A percentile compares a stretch with the other conserved stretches of the same genome.
These are phyloP conservation scores for Todiramphus chloris DNA, from an alignment of 2,113 vertebrate species.

Conservation along the genomic window DNA sequence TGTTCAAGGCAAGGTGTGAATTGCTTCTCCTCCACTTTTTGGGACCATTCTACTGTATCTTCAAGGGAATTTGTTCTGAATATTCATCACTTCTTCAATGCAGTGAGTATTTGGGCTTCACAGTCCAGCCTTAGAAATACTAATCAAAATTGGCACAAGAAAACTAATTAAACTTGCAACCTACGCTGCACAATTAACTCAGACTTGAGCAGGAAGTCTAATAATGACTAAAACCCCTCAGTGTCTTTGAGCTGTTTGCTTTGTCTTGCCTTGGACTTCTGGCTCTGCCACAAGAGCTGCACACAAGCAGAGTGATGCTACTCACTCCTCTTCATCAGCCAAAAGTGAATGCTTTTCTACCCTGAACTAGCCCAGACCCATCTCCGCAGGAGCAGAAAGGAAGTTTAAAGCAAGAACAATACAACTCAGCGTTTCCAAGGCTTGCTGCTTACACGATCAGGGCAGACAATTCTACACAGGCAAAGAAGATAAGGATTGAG, in stretches of 20 bases:
- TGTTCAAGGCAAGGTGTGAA: not conserved
- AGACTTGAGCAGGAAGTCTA: not conserved
- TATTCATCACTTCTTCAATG: not conserved
- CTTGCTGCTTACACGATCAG: not conserved
- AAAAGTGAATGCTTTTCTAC: not conserved
- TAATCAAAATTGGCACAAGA: not conserved
- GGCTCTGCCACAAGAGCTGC: not conserved
- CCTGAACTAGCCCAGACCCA: not conserved
- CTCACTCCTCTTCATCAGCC: not conserved
- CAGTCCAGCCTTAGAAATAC: not conserved
- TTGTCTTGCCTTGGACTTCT: not conserved
- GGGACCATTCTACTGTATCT: not conserved
- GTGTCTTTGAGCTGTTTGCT: not conserved
- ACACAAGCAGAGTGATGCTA: fast-evolving
- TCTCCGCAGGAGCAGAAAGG: not conserved
- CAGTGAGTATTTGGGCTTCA: not conserved
- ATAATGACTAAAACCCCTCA: not conserved
- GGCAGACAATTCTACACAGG: not conserved
- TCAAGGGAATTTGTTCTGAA: not conserved
- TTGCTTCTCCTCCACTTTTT: not conserved
- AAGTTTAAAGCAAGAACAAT: not conserved
- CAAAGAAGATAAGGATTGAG: not conserved
- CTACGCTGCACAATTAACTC: not conserved
- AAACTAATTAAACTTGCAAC: not conserved
- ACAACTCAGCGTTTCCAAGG: fast-evolving